Evolutionary conservation across 2,113 vertebrate species (phyloP), one percentile per base, ranked within the genome.

Genomic region (Trochalopteron elliotii): DNA sequence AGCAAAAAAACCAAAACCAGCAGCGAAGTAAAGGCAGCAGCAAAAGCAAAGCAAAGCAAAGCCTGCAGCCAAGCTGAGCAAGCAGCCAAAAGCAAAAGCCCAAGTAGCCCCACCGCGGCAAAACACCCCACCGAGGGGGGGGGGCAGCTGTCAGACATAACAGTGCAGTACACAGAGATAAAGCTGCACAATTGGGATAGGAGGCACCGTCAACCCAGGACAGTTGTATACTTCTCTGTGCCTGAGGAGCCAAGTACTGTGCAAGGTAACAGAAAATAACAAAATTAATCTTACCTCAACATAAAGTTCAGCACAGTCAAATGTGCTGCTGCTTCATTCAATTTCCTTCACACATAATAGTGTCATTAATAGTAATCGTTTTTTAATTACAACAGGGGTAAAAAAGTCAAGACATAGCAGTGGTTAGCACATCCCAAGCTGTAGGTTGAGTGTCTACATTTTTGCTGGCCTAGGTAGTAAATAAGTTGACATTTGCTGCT

Each of bases 311-410:
- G 21, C 52, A 47, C 8, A n/a, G 45, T 55, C 25, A 45, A 68
- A 94, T 24, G 30, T 63, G 42, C 50, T 60, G 31, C 67, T 68
- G 19, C 53, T 72, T 76, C 33, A 14, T 60, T 42, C 20, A 42
- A 2, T 28, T 76, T 11, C 13, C 10, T 80, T 55, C 0, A 0
- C 61, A n/a, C 0, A 8, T 18, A 85, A 11, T 7, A 44, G 14
- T 39, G 25, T 14, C 11, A 57, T 49, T 49, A 44, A 44, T 9
- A 69, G 22, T 31, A 72, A 83, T 61, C 16, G 24, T 1, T 77
- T 86, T 91, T 72, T 69, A 16, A 35, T 77, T 86, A 70, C 24
- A 69, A 3, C 15, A 52, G 71, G 15, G 4, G 6, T 39, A 57
- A 70, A 76, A 89, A 86, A 9, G 24, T 77, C 45, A 69, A 78